A percentile compares a stretch with the other conserved stretches of the same genome.
phyloP scores from a whole-genome alignment of 2,113 vertebrate species.

The Pachycephala philippinensis region DNA sequence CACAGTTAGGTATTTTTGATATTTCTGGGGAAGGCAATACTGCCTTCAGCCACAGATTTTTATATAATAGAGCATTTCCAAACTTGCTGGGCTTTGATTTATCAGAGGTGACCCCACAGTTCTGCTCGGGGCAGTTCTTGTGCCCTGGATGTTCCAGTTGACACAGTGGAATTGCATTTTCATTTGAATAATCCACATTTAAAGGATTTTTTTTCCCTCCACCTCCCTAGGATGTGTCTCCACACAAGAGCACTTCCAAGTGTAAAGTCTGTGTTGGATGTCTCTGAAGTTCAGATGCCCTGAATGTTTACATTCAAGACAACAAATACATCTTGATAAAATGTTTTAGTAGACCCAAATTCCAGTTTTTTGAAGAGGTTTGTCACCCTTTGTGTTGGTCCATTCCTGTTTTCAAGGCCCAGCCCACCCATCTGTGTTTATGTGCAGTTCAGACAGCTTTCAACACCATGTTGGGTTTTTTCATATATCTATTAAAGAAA shows the following conservation, averaged over 20 bases:
- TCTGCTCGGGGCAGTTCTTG: not conserved
- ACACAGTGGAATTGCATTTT: not conserved
- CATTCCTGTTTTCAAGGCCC: not conserved
- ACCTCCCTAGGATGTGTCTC: not conserved
- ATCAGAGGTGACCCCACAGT: not conserved
- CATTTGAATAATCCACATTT: not conserved
- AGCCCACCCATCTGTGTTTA: not conserved
- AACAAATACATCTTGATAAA: not conserved
- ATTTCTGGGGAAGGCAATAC: not conserved
- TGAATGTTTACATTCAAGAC: not conserved
- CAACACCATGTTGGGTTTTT: not conserved
- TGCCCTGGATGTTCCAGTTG: not conserved
- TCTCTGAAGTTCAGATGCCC: not conserved
- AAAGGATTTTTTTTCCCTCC: not conserved
- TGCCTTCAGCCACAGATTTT: not conserved
- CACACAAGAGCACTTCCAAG: not conserved
- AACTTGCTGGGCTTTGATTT: not conserved
- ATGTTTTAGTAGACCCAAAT: not conserved
- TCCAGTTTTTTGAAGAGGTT: not conserved
- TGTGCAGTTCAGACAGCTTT: not conserved
- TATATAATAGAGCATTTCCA: not conserved
- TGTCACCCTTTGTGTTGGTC: not conserved
- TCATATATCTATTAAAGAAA: not conserved
- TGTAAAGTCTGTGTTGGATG: not conserved
- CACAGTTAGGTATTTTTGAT: not conserved